Evolutionary conservation across 1,140 invertebrate species (phyloP), one percentile per base, ranked within the genome.

Genomic region (Archivesica marissinica): DNA sequence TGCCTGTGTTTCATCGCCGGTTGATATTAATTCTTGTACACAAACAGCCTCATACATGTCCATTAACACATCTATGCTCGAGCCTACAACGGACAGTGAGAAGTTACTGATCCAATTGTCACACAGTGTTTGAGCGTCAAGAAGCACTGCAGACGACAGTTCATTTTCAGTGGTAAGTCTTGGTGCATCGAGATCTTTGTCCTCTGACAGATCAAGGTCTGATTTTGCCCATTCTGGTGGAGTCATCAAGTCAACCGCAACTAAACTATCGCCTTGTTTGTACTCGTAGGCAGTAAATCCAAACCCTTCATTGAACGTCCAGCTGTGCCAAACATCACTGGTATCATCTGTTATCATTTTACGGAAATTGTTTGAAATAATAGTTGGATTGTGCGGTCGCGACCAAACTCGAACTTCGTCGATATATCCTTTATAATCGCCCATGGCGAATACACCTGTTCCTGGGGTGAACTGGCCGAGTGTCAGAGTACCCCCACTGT

Each of bases 371-470:
- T 85, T 47, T 39, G 83, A 52, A 30, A 87, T 80, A 3, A 90
- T 39, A 15, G 85, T 86, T 39, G 89, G 89, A 54, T 90, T 90
- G 47, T 85, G 79, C n/a, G 86, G 87, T 68, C 89, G 79, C 15
- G 77, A 78, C 89, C 89, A 90, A 28, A 90, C 47, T 2, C 89
- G 78, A 23, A 90, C 68, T 54, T 89, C 87, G 59, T 90, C 89
- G 39, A 90, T 78, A 23, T 82, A 74, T 4, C 89, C 89, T n/a
- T 6, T 52, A 50, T 89, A 89, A n/a, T 72, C 44, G 20, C 80
- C 81, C 33, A 72, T 85, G 25, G 68, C 56, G 7, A 68, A 25
- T 20, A 78, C 35, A 1, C 30, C 66, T 9, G 84, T 39, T 23
- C 52, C 85, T 17, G 82, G 76, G 15, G 80, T 66, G 15, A 83